A percentile compares a stretch with the other conserved stretches of the same genome.
phyloP scores from a whole-genome alignment of 2,113 vertebrate genomes.

The Cinclus cinclus region DNA sequence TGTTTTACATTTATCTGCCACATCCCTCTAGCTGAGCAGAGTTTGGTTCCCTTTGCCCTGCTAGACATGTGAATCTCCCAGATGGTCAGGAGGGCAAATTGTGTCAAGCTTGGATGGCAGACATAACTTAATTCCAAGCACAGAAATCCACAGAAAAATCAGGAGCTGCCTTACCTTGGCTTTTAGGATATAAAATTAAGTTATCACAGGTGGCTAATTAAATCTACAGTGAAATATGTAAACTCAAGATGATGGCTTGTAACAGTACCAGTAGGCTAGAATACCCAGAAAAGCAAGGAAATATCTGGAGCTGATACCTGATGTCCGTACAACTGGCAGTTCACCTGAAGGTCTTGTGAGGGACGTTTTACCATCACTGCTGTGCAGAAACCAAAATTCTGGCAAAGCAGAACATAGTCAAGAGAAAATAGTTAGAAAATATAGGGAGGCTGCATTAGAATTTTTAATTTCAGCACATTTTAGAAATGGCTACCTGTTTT shows the following conservation, averaged over 20 bases:
- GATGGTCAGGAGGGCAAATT: not conserved
- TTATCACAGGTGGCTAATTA: not conserved
- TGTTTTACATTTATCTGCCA: not conserved
- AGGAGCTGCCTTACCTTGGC: not conserved
- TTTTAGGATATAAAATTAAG: not conserved
- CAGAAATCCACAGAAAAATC: not conserved
- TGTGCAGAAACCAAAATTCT: slow-evolving; percentile 78
- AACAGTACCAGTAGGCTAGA: not conserved
- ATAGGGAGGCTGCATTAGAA: not conserved
- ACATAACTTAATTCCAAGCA: not conserved
- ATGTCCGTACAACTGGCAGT: slow-evolving; percentile 62
- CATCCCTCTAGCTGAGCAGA: not conserved
- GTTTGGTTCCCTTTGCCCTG: not conserved
- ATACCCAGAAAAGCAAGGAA: not conserved
- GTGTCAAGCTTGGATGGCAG: not conserved
- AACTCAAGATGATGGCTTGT: not conserved
- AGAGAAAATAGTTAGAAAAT: not conserved
- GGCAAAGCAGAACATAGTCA: not conserved
- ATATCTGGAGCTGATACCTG: slow-evolving; percentile 60
- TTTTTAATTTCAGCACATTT: not conserved
- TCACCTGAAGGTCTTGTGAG: not conserved
- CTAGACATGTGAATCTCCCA: not conserved
- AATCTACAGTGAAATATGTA: not conserved
- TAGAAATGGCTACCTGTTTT: not conserved
- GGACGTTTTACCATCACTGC: not conserved